A percentile compares a stretch with the other conserved stretches of the same genome.
phyloP scores from a whole-genome alignment of 2,888 invertebrate genomes.

The Parasteatoda lunata region DNA sequence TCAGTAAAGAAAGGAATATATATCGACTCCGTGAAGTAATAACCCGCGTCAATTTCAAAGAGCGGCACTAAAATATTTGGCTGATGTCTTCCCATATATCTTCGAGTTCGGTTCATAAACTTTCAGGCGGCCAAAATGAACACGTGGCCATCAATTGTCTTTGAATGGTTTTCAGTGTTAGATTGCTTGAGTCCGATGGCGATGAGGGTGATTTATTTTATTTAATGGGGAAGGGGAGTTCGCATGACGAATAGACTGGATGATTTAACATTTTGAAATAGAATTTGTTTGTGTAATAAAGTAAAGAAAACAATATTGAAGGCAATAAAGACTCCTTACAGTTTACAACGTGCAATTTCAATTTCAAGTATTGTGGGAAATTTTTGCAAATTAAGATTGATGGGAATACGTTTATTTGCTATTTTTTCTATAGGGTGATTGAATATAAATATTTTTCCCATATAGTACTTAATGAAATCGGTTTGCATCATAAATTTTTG shows the following conservation, averaged over 20 bases:
- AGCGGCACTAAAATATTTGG: slow-evolving; percentile 61
- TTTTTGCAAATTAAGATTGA: slow-evolving; percentile 1
- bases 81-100: slow-evolving; percentile 63
- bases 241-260: slow-evolving; percentile 4
- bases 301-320: neutral
- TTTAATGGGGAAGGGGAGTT: slow-evolving; percentile 34
- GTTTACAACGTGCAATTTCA: neutral
- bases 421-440: too few relatives aligned
- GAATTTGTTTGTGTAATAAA: slow-evolving; percentile 23
- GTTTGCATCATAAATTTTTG: too few relatives aligned
- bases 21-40: slow-evolving; percentile 62
- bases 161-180: slow-evolving; percentile 49
- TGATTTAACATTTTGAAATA: neutral
- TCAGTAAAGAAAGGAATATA: slow-evolving; percentile 41
- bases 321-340: slow-evolving; percentile 15
- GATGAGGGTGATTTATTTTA: slow-evolving; percentile 53
- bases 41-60: slow-evolving; percentile 62
- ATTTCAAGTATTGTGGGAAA: neutral
- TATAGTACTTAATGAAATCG: too few relatives aligned
- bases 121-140: slow-evolving; percentile 52
- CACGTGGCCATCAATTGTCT: slow-evolving; percentile 64
- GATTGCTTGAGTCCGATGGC: slow-evolving; percentile 31
- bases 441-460: too few relatives aligned
- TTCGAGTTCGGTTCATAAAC: slow-evolving; percentile 61
- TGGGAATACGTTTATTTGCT: too few relatives aligned